These are phyloP conservation scores for Artibeus jamaicensis DNA, from an alignment of 2,797 vertebrate species.

Conservation along the genomic window DNA sequence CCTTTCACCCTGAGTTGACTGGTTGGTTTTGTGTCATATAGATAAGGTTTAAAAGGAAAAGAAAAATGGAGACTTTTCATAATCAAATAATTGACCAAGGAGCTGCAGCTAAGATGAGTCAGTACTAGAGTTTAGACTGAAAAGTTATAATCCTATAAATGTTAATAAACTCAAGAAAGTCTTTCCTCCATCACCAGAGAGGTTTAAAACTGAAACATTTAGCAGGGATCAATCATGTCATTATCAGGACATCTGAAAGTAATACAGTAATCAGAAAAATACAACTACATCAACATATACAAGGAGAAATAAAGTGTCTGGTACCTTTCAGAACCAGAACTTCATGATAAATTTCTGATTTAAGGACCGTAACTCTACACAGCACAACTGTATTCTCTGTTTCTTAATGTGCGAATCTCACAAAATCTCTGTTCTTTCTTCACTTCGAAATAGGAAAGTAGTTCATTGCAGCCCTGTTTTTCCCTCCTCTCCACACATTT, in stretches of 20 bases:
- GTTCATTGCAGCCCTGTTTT: no score
- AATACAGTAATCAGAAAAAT: background rate
- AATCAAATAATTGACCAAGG: constrained; percentile 47
- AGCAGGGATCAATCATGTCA: background rate
- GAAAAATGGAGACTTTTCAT: constrained; percentile 58
- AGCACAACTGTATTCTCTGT: background rate
- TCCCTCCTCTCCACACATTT: background rate
- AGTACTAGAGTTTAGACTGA: background rate
- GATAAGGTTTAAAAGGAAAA: constrained; percentile 38
- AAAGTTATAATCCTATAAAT: background rate
- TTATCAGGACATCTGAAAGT: constrained; percentile 23
- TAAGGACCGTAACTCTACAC: background rate
- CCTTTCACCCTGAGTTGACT: constrained; percentile 43
- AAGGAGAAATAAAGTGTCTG: background rate
- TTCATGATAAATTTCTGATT: background rate
- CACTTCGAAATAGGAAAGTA: background rate
- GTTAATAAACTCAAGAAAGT: background rate
- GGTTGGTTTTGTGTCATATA: constrained; percentile 61
- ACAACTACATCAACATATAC: background rate
- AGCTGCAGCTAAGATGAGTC: constrained; percentile 26
- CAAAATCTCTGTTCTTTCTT: background rate
- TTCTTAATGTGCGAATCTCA: background rate
- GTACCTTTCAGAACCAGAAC: background rate
- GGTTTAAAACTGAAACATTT: constrained; percentile 33
- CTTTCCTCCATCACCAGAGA: constrained; percentile 4